Base-by-base conservation (phyloP, 2,888 invertebrate species). In the Cryptocephalus moraei region DNA sequence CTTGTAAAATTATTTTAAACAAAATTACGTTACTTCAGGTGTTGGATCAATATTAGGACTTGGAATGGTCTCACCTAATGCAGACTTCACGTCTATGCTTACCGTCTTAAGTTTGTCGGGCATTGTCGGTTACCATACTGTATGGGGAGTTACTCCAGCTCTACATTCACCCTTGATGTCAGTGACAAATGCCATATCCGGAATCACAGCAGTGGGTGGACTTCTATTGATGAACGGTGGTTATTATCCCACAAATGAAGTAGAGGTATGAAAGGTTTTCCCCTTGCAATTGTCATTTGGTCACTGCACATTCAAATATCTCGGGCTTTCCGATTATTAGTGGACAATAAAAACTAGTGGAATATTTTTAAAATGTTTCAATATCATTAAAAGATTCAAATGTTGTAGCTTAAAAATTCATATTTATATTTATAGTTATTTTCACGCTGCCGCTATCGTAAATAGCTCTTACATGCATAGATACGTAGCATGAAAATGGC, bases 141-240 rank as follows among this genome's bases (percentile, higher is more conserved):
- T 91, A 10, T 92, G 91, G 91, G 90, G 89, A 43, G 91, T 92
- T 12, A 89, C 88, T 11, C 91, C 91, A 9, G 90, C 91, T 32
- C 77, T 92, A 14, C 91, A 92, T 73, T 90, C 90, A 0, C 92
- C 91, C 0, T 78, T 92, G 31, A 92, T 92, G 91, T 90, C 90
- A 1, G 91, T 92, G 33, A 92, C 91, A 6, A 92, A 92, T 69
- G 91, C 92, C 50, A 87, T 92, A 62, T 90, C 90, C 9, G 91
- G 90, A 32, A 89, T 91, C 62, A 92, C 91, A 1, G 90, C 91
- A 12, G 91, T 91, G n/a, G 92, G 91, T 44, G 92, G 91, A 1
- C 71, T 92, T 55, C 72, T 91, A 52, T 75, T 91, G 44, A 91
- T 92, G 91, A 85, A 85, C 51, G 91, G 91, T 9, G 85, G 86